Conservation (phyloP, 2,888 invertebrate species). For the Chesias legatella region DNA sequence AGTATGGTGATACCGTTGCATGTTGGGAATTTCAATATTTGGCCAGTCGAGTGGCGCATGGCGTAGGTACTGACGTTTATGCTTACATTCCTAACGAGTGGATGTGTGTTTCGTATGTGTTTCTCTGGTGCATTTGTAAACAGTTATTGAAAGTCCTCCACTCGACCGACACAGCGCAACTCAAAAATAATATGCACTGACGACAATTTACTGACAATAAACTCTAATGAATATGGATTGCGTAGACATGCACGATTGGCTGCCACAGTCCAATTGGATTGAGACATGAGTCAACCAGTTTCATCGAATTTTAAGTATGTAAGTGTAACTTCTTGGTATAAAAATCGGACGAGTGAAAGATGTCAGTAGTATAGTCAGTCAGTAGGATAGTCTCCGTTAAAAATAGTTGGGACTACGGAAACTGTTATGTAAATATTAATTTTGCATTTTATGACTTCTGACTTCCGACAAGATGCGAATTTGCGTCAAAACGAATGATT, state of each 20-base stretch:
- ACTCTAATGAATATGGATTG: not conserved
- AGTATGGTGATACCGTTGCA: slow-evolving; percentile 24
- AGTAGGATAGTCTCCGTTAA: slow-evolving; percentile 3
- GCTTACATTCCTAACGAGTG: slow-evolving; percentile 30
- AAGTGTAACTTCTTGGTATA: not conserved
- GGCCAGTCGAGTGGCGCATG: slow-evolving; percentile 27
- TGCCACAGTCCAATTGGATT: not conserved
- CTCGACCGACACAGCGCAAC: slow-evolving; percentile 9
- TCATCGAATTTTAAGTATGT: not conserved
- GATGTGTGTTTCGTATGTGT: slow-evolving; percentile 36
- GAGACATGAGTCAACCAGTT: slow-evolving; percentile 2
- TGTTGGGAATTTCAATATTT: slow-evolving; percentile 38
- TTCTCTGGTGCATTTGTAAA: slow-evolving; percentile 53
- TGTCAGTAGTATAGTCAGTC: too few relatives aligned
- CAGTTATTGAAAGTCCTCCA: slow-evolving; percentile 36
- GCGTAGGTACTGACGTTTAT: too few relatives aligned
- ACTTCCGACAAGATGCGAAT: slow-evolving; percentile 44
- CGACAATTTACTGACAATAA: not conserved
- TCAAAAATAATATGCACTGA: slow-evolving; percentile 6
- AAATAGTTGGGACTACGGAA: slow-evolving; percentile 24
- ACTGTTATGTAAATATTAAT: slow-evolving; percentile 36
- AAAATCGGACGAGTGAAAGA: slow-evolving; percentile 8
- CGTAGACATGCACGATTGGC: not conserved
- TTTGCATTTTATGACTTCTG: slow-evolving; percentile 45
- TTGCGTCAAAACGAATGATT: slow-evolving; percentile 40